Base-by-base conservation (phyloP, 2,113 vertebrate species). In the Callocephalon fimbriatum region DNA sequence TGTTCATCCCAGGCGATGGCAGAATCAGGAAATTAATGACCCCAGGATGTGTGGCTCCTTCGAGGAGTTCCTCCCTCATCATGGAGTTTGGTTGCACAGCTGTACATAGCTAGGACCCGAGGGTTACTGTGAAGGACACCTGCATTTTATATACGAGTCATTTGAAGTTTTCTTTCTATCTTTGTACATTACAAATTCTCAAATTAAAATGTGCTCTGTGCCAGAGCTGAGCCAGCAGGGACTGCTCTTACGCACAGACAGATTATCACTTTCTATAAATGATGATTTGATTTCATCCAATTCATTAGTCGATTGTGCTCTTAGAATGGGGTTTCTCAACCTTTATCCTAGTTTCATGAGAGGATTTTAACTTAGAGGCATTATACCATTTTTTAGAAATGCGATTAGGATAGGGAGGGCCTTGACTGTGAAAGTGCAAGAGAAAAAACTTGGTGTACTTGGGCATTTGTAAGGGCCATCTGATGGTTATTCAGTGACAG, bases 61-160 rank as follows among this genome's bases (percentile, higher is more conserved):
- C 48, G n/a, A 77, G 31, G 51, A 58, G 10, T 76, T 86, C 29
- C 15, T 78, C 14, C 27, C 38, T 76, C 29, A 13, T n/a, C 0
- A 1, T 0, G 2, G 13, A n/a, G n/a, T 66, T 66, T 82, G 23
- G 14, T 14, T 63, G 14, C 12, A 22, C 18, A 74, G 29, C 23
- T 56, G 40, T 20, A 23, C 12, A 16, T 8, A 47, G 9, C 12
- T 10, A 38, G 35, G 25, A 38, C 19, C 32, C 47, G n/a, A 74
- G 22, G 12, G 20, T 51, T 37, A 22, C 15, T 86, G 72, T 3
- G 10, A 45, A 88, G 17, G 12, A 65, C 6, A 2, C 6, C 12
- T 65, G 6, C 8, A 15, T 53, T 85, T 82, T 86, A 66, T 3
- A 2, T 27, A 6, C 0, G 1, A 37, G 15, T 23, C 14, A 20